Conservation (phyloP, 2,888 invertebrate genomes). For the Argyresthia goedartella region DNA sequence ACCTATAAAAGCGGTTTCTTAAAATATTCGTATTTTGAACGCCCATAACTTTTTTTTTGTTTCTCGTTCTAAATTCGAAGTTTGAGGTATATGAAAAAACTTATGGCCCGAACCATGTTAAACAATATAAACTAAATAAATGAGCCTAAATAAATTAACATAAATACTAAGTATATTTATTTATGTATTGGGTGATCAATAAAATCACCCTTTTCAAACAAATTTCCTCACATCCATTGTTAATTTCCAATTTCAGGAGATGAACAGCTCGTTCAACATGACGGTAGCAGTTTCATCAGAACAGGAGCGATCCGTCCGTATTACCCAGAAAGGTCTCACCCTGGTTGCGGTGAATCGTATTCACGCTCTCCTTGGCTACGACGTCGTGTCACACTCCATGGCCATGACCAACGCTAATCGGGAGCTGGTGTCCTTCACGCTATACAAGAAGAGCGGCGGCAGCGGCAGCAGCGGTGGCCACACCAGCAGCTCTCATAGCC, state of each 20-base stretch:
- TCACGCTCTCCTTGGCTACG: constrained; percentile 58
- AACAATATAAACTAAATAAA: too few species aligned
- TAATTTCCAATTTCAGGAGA: constrained; percentile 33
- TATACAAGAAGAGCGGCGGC: constrained; percentile 54
- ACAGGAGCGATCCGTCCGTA: constrained; percentile 41
- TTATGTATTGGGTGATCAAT: too few species aligned
- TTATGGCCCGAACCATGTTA: too few species aligned
- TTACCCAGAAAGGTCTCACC: constrained; percentile 54
- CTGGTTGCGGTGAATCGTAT: constrained; percentile 57
- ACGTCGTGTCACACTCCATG: constrained; percentile 63
- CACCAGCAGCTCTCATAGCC: constrained; percentile 27
- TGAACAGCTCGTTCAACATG: constrained; percentile 49
- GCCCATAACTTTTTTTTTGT: too few species aligned
- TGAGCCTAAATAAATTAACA: too few species aligned
- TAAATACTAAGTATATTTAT: too few species aligned
- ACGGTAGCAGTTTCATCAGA: constrained; percentile 40
- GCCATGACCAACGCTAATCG: constrained; percentile 63
- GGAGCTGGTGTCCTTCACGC: constrained; percentile 57
- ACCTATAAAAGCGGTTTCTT: too few species aligned
- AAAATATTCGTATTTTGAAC: too few species aligned
- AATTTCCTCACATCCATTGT: too few species aligned
- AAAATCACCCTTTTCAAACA: too few species aligned
- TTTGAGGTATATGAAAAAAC: too few species aligned
- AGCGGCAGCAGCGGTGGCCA: constrained; percentile 32
- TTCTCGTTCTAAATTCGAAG: too few species aligned